Conservation (phyloP, 2,888 invertebrate genomes). For the Tineola bisselliella region DNA sequence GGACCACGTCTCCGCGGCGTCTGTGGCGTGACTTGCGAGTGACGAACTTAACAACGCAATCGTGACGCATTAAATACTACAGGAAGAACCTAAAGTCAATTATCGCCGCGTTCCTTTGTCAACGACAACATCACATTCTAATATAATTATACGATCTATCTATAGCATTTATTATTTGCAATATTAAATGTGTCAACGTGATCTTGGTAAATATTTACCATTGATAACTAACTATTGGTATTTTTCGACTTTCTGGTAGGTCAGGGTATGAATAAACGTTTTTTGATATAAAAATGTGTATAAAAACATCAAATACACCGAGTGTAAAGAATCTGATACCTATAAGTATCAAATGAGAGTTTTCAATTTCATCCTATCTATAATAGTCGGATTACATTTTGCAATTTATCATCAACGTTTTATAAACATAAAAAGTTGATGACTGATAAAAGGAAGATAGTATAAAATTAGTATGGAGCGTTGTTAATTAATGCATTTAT, state of each 20-base stretch:
- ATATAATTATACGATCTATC: slow-evolving; percentile 11
- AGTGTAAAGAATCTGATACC: no score
- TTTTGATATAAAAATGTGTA: no score
- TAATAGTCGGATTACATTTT: not conserved
- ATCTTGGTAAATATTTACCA: not conserved
- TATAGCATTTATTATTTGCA: not conserved
- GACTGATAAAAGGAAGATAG: not conserved
- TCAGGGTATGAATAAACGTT: not conserved
- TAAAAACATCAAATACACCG: no score
- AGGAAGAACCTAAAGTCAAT: not conserved
- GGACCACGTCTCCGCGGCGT: slow-evolving; percentile 26
- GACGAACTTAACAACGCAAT: slow-evolving; percentile 1
- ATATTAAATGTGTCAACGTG: not conserved
- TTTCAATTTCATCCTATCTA: no score
- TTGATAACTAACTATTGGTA: not conserved
- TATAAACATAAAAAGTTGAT: slow-evolving; percentile 5
- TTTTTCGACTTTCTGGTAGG: not conserved
- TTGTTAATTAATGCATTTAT: slow-evolving; percentile 1
- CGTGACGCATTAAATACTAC: slow-evolving; percentile 10
- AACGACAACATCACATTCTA: not conserved
- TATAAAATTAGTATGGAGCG: not conserved
- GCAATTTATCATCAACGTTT: not conserved
- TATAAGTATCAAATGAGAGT: no score
- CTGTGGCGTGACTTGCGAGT: slow-evolving; percentile 25
- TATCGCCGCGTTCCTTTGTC: not conserved